Percentiles rank a stretch among this genome's conserved stretches.
These are phyloP conservation scores for Drosophila parabipectinata DNA, from an alignment of 1,140 invertebrate genomes.

Conservation along the genomic window DNA sequence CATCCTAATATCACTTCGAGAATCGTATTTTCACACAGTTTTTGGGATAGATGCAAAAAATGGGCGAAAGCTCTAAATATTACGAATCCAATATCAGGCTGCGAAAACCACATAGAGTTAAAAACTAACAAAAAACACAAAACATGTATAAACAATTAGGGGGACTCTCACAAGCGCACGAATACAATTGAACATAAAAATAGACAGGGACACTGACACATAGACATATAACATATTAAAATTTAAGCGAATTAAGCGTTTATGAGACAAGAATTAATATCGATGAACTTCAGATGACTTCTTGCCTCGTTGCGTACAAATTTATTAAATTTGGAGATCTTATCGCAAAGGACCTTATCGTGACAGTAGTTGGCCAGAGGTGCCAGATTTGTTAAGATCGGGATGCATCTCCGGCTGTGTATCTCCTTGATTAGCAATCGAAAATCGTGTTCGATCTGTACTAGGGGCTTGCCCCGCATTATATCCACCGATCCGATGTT, in stretches of 20 bases:
- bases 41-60: slow-evolving; percentile 72
- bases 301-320: slow-evolving; percentile 69
- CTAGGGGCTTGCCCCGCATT: slow-evolving; percentile 66
- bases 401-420: slow-evolving; percentile 55
- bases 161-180: slow-evolving; percentile 33
- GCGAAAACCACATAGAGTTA: slow-evolving; percentile 5
- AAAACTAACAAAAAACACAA: slow-evolving; percentile 51
- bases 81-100: slow-evolving; percentile 7
- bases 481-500: slow-evolving; percentile 83
- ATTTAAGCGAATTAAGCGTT: slow-evolving; percentile 62
- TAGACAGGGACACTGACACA: slow-evolving; percentile 47
- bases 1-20: slow-evolving; percentile 8
- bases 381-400: slow-evolving; percentile 79
- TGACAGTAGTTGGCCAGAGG: slow-evolving; percentile 79
- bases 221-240: slow-evolving; percentile 73
- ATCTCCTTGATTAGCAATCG: slow-evolving; percentile 71
- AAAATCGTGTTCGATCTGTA: slow-evolving; percentile 81
- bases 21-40: slow-evolving; percentile 33
- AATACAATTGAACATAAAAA: slow-evolving; percentile 44
- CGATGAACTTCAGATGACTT: slow-evolving; percentile 63
- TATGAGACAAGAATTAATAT: slow-evolving; percentile 75
- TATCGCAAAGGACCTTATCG: slow-evolving; percentile 49
- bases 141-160: slow-evolving; percentile 40
- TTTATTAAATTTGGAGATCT: slow-evolving; percentile 70
- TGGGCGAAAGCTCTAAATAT: slow-evolving; percentile 12